phyloP scores from a whole-genome alignment of 2,113 vertebrate species.

The Hyperopisus bebe region DNA sequence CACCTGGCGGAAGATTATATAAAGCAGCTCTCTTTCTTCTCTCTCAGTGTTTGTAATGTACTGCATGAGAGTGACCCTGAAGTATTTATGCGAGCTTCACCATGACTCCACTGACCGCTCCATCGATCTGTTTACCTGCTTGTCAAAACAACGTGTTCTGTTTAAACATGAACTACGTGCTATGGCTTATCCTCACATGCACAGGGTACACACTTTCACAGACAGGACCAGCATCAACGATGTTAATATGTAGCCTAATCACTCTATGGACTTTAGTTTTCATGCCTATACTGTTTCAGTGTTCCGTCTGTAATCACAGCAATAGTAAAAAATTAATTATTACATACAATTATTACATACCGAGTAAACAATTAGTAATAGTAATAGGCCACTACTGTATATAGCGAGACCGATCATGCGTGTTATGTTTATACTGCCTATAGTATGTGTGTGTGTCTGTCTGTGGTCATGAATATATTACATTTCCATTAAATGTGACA shows the following conservation, averaged over 20 bases:
- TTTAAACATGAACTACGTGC: slow-evolving; percentile 29
- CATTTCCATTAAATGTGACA: not conserved
- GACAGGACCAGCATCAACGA: not conserved
- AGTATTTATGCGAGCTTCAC: slow-evolving; percentile 39
- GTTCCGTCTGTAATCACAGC: not conserved
- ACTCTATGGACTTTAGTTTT: not conserved
- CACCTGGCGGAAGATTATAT: slow-evolving; percentile 17
- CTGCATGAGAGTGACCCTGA: not conserved
- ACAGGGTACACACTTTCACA: slow-evolving; percentile 19
- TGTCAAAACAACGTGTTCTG: slow-evolving; percentile 26
- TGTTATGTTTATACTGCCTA: not conserved
- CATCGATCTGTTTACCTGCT: slow-evolving; percentile 43
- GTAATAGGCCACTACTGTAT: not conserved
- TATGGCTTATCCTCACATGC: slow-evolving; percentile 29
- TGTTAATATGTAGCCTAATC: slow-evolving; percentile 17
- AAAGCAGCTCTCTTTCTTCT: not conserved
- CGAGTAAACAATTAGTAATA: not conserved
- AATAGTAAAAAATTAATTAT: not conserved
- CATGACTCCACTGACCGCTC: not conserved
- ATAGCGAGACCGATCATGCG: not conserved
- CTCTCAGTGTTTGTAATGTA: not conserved
- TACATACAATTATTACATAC: not conserved
- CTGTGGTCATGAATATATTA: not conserved
- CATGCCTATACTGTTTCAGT: not conserved
- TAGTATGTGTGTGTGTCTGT: not conserved